Conservation (phyloP, 2,797 vertebrate genomes). For the Trematomus bernacchii region DNA sequence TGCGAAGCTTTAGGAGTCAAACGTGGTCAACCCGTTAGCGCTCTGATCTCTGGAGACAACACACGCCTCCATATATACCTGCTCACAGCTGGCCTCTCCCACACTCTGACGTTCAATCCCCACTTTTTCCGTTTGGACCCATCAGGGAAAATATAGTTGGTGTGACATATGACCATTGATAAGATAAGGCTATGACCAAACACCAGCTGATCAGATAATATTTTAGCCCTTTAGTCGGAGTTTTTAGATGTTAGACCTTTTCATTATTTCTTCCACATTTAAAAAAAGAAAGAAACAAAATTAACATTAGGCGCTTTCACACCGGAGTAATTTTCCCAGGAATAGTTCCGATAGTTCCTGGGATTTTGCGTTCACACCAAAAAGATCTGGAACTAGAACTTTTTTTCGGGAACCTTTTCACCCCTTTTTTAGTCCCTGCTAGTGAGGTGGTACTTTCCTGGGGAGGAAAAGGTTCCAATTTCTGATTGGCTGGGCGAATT, state of each 20-base stretch:
- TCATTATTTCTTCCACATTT: too few species aligned
- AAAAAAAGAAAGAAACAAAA: too few species aligned
- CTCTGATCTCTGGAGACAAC: background rate
- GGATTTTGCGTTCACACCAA: too few species aligned
- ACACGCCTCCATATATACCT: conserved; percentile 31
- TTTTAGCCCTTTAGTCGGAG: conserved; percentile 6
- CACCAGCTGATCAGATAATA: background rate
- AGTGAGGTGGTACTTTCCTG: too few species aligned
- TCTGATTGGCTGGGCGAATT: too few species aligned
- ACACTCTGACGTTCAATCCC: background rate
- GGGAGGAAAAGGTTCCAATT: too few species aligned
- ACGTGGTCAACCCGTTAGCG: background rate
- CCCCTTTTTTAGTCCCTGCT: too few species aligned
- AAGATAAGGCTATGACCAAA: conserved; percentile 3
- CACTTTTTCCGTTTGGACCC: background rate
- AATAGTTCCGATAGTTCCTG: too few species aligned
- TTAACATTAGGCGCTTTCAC: too few species aligned
- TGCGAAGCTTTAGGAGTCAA: background rate
- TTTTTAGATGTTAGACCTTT: background rate
- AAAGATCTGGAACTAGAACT: too few species aligned
- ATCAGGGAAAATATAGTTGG: background rate
- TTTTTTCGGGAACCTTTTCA: too few species aligned
- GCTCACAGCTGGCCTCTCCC: background rate
- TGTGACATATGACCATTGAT: conserved; percentile 1
- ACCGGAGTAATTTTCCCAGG: too few species aligned